Evolutionary conservation across 2,113 vertebrate species (phyloP).

Genomic region (Xiphophorus hellerii): DNA sequence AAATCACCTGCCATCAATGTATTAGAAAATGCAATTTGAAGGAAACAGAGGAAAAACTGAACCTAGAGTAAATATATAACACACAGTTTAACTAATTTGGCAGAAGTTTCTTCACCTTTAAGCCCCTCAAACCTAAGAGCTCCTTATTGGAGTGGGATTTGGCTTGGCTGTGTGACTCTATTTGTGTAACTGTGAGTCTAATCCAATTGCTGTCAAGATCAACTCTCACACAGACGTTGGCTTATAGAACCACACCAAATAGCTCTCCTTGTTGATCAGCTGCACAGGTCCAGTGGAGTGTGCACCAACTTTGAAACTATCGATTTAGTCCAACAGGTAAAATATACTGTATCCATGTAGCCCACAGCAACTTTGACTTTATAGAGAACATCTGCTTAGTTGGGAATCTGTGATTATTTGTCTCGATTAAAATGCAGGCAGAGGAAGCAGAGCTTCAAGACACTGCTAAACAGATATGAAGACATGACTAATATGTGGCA

Average conservation of each 20-base stretch:
- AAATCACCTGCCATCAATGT: not conserved
- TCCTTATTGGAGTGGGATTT: conserved; percentile 50
- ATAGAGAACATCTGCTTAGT: too few relatives aligned
- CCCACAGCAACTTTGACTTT: too few relatives aligned
- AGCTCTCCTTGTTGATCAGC: conserved; percentile 5
- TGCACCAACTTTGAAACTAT: not conserved
- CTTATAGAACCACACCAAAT: not conserved
- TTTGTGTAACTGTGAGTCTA: conserved; percentile 66
- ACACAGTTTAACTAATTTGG: not conserved
- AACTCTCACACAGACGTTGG: conserved; percentile 17
- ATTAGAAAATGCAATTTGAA: not conserved
- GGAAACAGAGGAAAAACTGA: not conserved
- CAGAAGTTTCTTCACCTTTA: conserved; percentile 18
- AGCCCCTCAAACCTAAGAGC: conserved; percentile 43
- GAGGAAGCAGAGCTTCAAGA: too few relatives aligned
- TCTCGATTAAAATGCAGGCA: too few relatives aligned
- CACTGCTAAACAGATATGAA: too few relatives aligned
- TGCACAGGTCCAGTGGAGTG: not conserved
- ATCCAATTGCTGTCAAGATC: conserved; percentile 67
- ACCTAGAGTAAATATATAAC: not conserved
- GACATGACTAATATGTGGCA: too few relatives aligned
- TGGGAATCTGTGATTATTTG: too few relatives aligned
- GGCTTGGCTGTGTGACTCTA: conserved; percentile 49
- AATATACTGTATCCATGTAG: too few relatives aligned
- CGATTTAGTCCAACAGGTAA: too few relatives aligned